Evolutionary conservation across 2,888 invertebrate species (phyloP), one percentile per base, ranked within the genome.

Genomic region (Allygus modestus): DNA sequence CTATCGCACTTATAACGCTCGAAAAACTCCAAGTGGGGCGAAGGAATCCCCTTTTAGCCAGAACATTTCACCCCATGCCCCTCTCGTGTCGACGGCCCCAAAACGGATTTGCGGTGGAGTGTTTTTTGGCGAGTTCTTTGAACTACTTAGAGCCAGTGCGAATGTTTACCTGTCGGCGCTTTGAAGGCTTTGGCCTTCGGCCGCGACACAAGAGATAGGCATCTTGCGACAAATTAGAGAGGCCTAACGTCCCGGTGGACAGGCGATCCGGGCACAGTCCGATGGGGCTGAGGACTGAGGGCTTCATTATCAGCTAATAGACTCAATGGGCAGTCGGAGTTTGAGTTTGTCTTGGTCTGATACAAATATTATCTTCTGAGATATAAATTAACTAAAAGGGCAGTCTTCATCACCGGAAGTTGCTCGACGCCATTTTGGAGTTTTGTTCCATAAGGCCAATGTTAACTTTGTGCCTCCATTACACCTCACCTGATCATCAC

Each of bases 91-190:
- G 69, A 61, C 23, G 28, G n/a, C 69, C 17, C 69, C 33, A 69
- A 61, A 69, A 69, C 69, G 69, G 69, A 69, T 69, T 58, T 69
- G 69, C 69, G 61, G 61, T 15, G 23, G 69, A 61, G 61, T 28
- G 33, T 69, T 69, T 69, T 69, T 69, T 69, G 61, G 69, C 69
- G 69, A 69, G 31, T 69, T 69, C 69, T 69, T 69, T 69, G 69
- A 69, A 69, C 69, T 31, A 69, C 69, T 69, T 31, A 69, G 33
- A 23, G 69, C 23, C 61, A 69, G 69, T 31, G 69, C 33, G 69
- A 69, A 69, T 69, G 69, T 69, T 69, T 69, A 31, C 61, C 54
- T 15, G 61, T 23, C 61, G 61, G 61, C 26, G 11, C 61, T 61
- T 61, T 61, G 54, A 54, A 4, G n/a, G 54, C 37, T 37, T 37